These are phyloP conservation scores for Kryptopterus vitreolus DNA, from an alignment of 2,797 vertebrate genomes.

Conservation along the genomic window DNA sequence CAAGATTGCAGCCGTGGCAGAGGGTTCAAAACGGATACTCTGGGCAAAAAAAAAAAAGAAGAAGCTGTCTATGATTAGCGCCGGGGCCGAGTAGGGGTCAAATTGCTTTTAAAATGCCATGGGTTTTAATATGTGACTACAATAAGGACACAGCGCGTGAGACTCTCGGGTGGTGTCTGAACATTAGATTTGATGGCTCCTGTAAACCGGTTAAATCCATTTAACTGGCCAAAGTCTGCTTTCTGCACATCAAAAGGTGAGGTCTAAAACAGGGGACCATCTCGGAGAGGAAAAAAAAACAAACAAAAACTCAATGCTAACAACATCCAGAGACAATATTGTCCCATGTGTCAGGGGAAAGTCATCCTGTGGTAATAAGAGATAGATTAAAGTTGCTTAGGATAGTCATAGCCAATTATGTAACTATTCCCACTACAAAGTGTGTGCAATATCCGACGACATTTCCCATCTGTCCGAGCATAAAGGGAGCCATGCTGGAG, in stretches of 20 bases:
- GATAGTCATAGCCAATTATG: neutral
- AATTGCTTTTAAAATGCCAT: slow-evolving; percentile 76
- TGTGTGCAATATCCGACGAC: neutral
- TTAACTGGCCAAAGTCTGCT: slow-evolving; percentile 37
- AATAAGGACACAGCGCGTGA: slow-evolving; percentile 56
- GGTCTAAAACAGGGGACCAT: neutral
- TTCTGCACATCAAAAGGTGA: slow-evolving; percentile 9
- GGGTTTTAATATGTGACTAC: slow-evolving; percentile 65
- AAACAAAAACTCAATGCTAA: slow-evolving; percentile 8
- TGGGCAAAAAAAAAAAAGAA: slow-evolving; percentile 58
- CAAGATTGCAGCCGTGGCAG: slow-evolving; percentile 62
- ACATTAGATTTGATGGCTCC: slow-evolving; percentile 57
- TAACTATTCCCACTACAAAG: slow-evolving; percentile 5
- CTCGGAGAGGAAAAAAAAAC: neutral
- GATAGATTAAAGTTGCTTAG: slow-evolving; percentile 10
- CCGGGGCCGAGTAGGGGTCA: slow-evolving; percentile 64
- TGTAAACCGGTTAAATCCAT: slow-evolving; percentile 51
- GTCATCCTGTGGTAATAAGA: slow-evolving; percentile 6
- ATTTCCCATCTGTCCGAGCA: neutral
- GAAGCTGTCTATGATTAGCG: slow-evolving; percentile 69
- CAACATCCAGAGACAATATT: slow-evolving; percentile 25
- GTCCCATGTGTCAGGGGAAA: slow-evolving; percentile 9
- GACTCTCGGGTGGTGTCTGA: slow-evolving; percentile 58
- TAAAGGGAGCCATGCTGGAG: neutral
- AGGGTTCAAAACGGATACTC: slow-evolving; percentile 65